Conservation (phyloP, 2,888 invertebrate genomes). For the Apotomis betuletana region DNA sequence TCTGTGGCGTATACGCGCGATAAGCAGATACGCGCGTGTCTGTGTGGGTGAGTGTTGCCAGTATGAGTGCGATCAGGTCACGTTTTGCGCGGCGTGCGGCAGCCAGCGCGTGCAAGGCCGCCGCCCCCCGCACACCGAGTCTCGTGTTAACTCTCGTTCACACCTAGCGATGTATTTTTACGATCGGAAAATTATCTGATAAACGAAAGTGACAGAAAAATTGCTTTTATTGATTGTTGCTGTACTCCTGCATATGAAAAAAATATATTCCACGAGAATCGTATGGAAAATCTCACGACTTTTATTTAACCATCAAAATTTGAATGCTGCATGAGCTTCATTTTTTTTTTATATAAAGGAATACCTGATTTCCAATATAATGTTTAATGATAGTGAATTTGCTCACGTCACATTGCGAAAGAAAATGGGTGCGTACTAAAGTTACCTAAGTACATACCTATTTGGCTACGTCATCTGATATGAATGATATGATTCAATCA, state of each 20-base stretch:
- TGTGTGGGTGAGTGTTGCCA: constrained; percentile 48
- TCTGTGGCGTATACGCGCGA: constrained; percentile 47
- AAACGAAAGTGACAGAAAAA: constrained; percentile 35
- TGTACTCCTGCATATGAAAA: neutral
- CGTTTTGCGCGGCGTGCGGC: constrained; percentile 74
- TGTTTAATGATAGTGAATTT: too few species aligned
- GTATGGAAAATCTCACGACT: neutral
- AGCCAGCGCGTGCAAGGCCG: constrained; percentile 56
- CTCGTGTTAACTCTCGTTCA: constrained; percentile 43
- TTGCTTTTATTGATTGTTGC: neutral
- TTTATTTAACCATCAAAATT: too few species aligned
- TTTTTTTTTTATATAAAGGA: too few species aligned
- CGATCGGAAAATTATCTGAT: constrained; percentile 23
- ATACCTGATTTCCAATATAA: too few species aligned
- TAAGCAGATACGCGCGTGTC: constrained; percentile 24
- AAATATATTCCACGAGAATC: neutral
- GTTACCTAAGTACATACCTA: too few species aligned
- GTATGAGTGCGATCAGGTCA: constrained; percentile 58
- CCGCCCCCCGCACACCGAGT: constrained; percentile 48
- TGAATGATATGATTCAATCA: too few species aligned
- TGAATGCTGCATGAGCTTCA: too few species aligned
- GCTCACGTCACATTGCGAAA: too few species aligned
- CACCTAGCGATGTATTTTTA: constrained; percentile 40
- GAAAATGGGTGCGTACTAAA: too few species aligned
- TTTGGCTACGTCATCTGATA: too few species aligned